These are phyloP conservation scores for Cydia pomonella DNA, from an alignment of 1,140 invertebrate genomes.

Conservation along the genomic window DNA sequence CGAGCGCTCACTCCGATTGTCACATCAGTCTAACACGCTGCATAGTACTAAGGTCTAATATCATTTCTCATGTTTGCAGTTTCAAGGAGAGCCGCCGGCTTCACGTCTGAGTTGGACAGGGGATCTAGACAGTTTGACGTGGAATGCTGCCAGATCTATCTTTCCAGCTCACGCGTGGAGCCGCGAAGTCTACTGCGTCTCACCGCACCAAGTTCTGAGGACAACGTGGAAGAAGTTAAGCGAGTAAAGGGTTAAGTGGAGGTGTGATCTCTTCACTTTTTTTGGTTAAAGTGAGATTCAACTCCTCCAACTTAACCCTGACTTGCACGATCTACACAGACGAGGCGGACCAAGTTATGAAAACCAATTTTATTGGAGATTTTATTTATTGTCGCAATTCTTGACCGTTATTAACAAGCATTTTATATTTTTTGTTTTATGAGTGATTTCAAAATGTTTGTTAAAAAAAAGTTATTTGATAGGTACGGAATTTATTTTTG, in stretches of 20 bases:
- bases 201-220: not conserved
- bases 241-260: conserved; percentile 80
- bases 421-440: too few relatives aligned
- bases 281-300: conserved; percentile 81
- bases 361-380: not conserved
- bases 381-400: too few relatives aligned
- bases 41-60: conserved; percentile 40
- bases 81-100: conserved; percentile 44
- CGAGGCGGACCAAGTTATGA: conserved; percentile 35
- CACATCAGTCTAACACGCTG: conserved; percentile 55
- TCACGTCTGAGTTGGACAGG: conserved; percentile 80
- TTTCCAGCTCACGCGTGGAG: conserved; percentile 80
- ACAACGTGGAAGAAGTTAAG: conserved; percentile 34
- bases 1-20: conserved; percentile 59
- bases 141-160: conserved; percentile 80
- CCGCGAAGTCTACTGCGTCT: conserved; percentile 46
- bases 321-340: conserved; percentile 57
- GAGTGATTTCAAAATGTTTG: too few relatives aligned
- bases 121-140: conserved; percentile 78
- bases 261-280: conserved; percentile 82
- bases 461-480: too few relatives aligned
- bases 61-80: conserved; percentile 38
- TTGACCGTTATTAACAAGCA: too few relatives aligned
- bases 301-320: conserved; percentile 82
- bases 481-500: not conserved